Percentiles rank a stretch among this genome's conserved stretches.
These are phyloP conservation scores for Hipparchia semele DNA, from an alignment of 2,888 invertebrate genomes.

Conservation along the genomic window DNA sequence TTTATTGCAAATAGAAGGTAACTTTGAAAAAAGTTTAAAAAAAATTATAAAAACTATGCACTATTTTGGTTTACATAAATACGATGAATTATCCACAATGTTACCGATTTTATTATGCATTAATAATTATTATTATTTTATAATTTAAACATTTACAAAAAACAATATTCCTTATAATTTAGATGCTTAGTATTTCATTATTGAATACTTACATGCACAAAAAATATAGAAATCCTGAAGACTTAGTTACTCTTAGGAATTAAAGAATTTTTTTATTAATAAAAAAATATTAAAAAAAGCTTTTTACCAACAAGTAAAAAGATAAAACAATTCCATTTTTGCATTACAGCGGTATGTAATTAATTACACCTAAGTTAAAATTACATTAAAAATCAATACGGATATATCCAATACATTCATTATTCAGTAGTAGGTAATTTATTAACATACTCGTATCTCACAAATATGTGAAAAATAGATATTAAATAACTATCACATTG, in stretches of 20 bases:
- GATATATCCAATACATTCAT: background rate
- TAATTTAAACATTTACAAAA: constrained; percentile 23
- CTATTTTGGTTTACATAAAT: background rate
- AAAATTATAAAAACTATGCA: no score
- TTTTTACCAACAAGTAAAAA: background rate
- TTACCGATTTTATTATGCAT: background rate
- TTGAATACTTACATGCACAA: background rate
- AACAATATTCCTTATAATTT: background rate
- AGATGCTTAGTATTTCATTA: constrained; percentile 7
- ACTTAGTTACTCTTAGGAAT: background rate
- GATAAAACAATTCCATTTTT: constrained; percentile 24
- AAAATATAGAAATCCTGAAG: background rate
- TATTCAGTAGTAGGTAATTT: background rate
- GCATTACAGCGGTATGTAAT: constrained; percentile 21
- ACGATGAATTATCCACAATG: background rate
- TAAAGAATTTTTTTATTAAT: background rate
- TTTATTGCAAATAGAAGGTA: no score
- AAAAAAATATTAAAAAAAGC: background rate
- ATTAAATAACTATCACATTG: no score
- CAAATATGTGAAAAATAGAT: no score
- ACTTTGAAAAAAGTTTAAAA: no score
- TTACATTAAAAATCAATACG: constrained; percentile 13
- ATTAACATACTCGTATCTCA: no score
- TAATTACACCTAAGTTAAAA: constrained; percentile 9
- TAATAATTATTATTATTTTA: constrained; percentile 1